Base-by-base conservation (phyloP, 1,140 invertebrate species). In the Catajapyx aquilonaris region DNA sequence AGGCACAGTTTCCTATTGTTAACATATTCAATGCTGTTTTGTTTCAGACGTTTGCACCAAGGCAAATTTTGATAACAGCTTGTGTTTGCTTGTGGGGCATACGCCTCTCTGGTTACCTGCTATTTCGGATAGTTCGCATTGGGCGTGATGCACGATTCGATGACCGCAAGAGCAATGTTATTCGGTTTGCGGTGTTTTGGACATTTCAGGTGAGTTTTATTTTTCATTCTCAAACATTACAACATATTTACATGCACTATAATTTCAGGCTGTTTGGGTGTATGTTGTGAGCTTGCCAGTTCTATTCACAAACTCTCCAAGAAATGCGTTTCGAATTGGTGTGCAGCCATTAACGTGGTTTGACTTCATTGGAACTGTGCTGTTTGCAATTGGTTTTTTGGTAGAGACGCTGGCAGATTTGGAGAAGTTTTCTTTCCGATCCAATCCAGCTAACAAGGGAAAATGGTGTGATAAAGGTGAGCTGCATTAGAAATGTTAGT, bases 111-210 rank as follows among this genome's bases (percentile, higher is more conserved):
- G 73, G 70, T 9, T 91, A 88, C 53, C 63, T 91, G 1, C 60
- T 90, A 2, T 88, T 86, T 54, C 66, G 86, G 42, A 85, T 88
- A 41, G 64, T 87, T 20, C 81, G 83, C 59, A 78, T 88, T 44
- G 85, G 85, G 11, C 68, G 83, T 48, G 84, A 91, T 53, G 81
- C 84, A 45, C 69, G 81, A 46, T 90, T 90, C 52, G 81, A 87
- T 50, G 83, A 88, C 57, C 76, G 77, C 41, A 69, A 77, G 40
- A 80, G 79, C 42, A 88, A 86, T 49, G 70, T 78, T 4, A 71
- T 87, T 20, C 64, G 78, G 44, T 88, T 86, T 55, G 81, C 79
- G 17, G 73, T 85, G 1, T 90, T 88, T 55, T 91, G 84, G 72
- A 84, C 77, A 1, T 88, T 90, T 57, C 84, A 83, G 65, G 77